Percentiles rank a stretch among this genome's conserved stretches.
phyloP scores from a whole-genome alignment of 2,113 vertebrate species.

The Oncorhynchus masou region DNA sequence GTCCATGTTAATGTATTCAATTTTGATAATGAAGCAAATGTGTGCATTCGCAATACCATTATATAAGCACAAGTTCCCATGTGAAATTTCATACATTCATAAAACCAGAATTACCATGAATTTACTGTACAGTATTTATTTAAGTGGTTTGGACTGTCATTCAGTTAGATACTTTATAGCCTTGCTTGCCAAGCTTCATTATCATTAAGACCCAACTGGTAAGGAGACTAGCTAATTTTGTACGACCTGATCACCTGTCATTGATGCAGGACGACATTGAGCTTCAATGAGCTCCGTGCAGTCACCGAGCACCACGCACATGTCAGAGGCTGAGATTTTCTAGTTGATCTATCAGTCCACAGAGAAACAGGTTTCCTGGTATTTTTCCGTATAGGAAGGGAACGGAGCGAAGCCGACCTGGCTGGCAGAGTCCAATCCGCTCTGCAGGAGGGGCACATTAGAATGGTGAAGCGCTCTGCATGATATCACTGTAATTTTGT shows the following conservation, averaged over 20 bases:
- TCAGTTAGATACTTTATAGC: neutral
- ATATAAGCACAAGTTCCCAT: conserved; percentile 40
- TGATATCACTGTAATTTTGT: conserved; percentile 23
- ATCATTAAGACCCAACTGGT: too few species aligned
- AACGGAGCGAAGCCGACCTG: conserved; percentile 9
- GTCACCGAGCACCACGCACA: neutral
- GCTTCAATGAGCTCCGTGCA: neutral
- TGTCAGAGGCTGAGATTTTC: neutral
- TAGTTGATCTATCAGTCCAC: neutral
- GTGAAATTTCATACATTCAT: conserved; percentile 14
- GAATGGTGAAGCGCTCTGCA: conserved; percentile 24
- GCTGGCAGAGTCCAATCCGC: conserved; percentile 12
- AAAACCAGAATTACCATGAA: conserved; percentile 1
- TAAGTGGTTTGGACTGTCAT: neutral
- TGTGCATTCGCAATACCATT: conserved; percentile 39
- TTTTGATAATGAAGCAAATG: conserved; percentile 2
- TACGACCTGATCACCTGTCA: neutral
- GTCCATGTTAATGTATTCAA: conserved; percentile 15
- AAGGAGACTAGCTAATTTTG: too few species aligned
- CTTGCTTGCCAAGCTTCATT: too few species aligned
- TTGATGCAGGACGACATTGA: neutral
- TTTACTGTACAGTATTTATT: neutral
- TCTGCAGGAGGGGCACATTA: conserved; percentile 20
- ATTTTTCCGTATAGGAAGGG: conserved; percentile 16
- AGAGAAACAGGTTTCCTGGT: neutral